Evolutionary conservation across 2,797 vertebrate species (phyloP).

Genomic region (Naso thynnoides): DNA sequence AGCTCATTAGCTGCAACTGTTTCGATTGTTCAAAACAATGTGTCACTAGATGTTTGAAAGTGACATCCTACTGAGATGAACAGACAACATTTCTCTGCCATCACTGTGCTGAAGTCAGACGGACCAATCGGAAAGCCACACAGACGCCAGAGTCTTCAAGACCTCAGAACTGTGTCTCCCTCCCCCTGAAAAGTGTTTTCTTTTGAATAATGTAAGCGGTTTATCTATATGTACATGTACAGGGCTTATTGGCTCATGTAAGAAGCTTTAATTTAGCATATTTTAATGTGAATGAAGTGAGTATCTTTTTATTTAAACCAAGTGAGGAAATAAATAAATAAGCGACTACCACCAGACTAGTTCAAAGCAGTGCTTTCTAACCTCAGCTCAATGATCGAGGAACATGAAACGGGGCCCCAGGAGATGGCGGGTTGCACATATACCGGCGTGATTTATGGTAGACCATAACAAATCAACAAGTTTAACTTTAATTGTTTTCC

Average conservation of each 20-base stretch:
- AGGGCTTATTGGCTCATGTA: slow-evolving; percentile 39
- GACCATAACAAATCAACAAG: slow-evolving; percentile 87
- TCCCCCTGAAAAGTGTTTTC: slow-evolving; percentile 31
- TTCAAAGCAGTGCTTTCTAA: slow-evolving; percentile 75
- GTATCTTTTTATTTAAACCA: slow-evolving; percentile 55
- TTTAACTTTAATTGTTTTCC: slow-evolving; percentile 89
- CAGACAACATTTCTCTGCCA: slow-evolving; percentile 55
- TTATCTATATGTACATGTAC: slow-evolving; percentile 45
- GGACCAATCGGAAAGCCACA: slow-evolving; percentile 34
- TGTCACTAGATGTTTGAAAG: slow-evolving; percentile 64
- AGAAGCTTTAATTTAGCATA: slow-evolving; percentile 52
- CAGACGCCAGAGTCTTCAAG: slow-evolving; percentile 42
- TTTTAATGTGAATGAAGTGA: slow-evolving; percentile 39
- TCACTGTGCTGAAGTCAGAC: slow-evolving; percentile 39
- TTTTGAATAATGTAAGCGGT: slow-evolving; percentile 46
- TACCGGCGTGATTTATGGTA: slow-evolving; percentile 84
- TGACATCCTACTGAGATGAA: slow-evolving; percentile 63
- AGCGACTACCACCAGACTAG: slow-evolving; percentile 29
- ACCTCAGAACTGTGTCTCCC: slow-evolving; percentile 25
- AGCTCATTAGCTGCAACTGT: slow-evolving; percentile 69
- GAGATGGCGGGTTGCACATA: slow-evolving; percentile 80
- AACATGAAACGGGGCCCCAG: slow-evolving; percentile 69
- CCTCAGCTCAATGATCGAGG: slow-evolving; percentile 69
- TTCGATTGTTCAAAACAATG: slow-evolving; percentile 69
- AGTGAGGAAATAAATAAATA: slow-evolving; percentile 65